Conservation (phyloP, 2,113 vertebrate species). For the Xenopus borealis region DNA sequence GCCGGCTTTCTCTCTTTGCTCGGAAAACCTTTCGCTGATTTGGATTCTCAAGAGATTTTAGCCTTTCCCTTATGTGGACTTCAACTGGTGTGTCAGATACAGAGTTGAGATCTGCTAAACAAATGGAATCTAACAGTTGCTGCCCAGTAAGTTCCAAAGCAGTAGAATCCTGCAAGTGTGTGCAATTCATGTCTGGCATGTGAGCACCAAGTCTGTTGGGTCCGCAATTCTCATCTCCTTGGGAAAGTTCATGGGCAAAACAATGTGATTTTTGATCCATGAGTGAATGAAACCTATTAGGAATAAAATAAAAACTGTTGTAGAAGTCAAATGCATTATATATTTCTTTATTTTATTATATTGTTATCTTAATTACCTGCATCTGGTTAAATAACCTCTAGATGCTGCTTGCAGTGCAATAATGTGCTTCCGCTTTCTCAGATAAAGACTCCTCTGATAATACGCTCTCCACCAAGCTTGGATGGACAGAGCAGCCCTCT, state of each 20-base stretch:
- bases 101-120: neutral
- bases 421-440: constrained; percentile 57
- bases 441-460: constrained; percentile 58
- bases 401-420: constrained; percentile 71
- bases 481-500: constrained; percentile 71
- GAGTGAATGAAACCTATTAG: constrained; percentile 7
- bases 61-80: constrained; percentile 74
- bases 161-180: constrained; percentile 18
- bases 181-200: constrained; percentile 12
- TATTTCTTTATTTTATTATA: too few relatives aligned
- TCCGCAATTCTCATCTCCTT: neutral
- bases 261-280: neutral
- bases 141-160: neutral
- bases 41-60: constrained; percentile 77
- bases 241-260: neutral
- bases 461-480: constrained; percentile 85
- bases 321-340: too few relatives aligned
- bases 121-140: neutral
- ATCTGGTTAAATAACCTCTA: constrained; percentile 76
- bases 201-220: neutral
- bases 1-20: constrained; percentile 89
- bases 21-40: constrained; percentile 82
- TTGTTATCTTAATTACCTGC: constrained; percentile 67
- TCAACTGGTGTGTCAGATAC: constrained; percentile 37
- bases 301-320: neutral